Conservation (phyloP, 1,140 invertebrate species). For the Schlechtendalia chinensis region DNA sequence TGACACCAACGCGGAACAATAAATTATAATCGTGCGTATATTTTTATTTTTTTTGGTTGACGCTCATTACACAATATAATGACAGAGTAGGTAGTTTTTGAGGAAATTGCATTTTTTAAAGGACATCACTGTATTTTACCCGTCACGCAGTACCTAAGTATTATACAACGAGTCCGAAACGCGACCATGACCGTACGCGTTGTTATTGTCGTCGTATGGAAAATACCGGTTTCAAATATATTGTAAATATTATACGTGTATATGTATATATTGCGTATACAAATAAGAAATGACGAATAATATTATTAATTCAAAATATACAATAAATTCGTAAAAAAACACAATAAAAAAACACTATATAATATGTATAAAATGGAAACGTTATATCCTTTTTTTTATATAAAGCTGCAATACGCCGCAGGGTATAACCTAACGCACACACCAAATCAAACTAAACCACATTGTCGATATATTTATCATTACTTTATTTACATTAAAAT, state of each 20-base stretch:
- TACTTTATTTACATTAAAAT: not conserved
- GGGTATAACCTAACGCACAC: no score
- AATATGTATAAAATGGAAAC: no score
- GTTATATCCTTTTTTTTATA: no score
- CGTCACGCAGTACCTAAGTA: not conserved
- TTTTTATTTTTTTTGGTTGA: not conserved
- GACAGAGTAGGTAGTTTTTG: constrained; percentile 38
- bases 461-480: not conserved
- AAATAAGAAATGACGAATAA: no score
- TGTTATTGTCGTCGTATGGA: not conserved
- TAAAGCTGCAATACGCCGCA: not conserved
- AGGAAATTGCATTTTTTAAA: constrained; percentile 43
- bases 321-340: not conserved
- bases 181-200: constrained; percentile 4
- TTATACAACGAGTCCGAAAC: not conserved
- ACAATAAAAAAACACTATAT: no score
- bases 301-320: not conserved
- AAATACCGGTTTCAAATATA: not conserved
- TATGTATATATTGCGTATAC: not conserved
- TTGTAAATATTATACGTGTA: not conserved
- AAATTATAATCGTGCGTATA: constrained; percentile 12
- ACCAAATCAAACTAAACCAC: not conserved
- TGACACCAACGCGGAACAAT: constrained; percentile 37
- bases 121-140: constrained; percentile 21
- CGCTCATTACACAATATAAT: constrained; percentile 47